Conservation (phyloP, 2,797 vertebrate genomes). For the Myripristis jacobus region DNA sequence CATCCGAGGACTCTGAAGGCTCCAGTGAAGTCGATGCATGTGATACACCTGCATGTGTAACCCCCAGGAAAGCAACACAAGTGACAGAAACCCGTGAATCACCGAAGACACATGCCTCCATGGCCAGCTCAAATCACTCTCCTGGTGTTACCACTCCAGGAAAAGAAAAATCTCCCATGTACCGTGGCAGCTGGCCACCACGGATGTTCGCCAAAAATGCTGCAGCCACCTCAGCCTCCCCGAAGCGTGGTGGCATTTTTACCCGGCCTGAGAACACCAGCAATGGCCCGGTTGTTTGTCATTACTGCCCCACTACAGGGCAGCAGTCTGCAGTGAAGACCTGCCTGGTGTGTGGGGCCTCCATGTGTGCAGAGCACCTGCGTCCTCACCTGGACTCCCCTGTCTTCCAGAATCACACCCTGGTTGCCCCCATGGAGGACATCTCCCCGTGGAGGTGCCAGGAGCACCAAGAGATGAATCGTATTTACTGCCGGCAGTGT, state of each 20-base stretch:
- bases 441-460: conserved; percentile 82
- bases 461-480: conserved; percentile 87
- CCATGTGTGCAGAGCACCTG: conserved; percentile 85
- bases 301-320: conserved; percentile 78
- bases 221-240: conserved; percentile 23
- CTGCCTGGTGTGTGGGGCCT: conserved; percentile 86
- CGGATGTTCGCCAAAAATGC: conserved; percentile 7
- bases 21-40: conserved; percentile 72
- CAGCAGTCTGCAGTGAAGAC: conserved; percentile 82
- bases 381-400: conserved; percentile 82
- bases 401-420: conserved; percentile 83
- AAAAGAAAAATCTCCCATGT: conserved; percentile 11
- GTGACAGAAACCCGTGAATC: conserved; percentile 9
- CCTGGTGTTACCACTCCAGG: conserved; percentile 22
- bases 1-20: conserved; percentile 56
- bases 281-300: conserved; percentile 68
- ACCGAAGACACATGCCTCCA: conserved; percentile 31
- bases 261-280: conserved; percentile 1
- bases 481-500: conserved; percentile 85
- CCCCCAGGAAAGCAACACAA: conserved; percentile 30
- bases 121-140: conserved; percentile 25
- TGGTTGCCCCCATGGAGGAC: conserved; percentile 82
- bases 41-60: conserved; percentile 43
- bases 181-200: conserved; percentile 17
- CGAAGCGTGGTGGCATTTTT: not conserved